Evolutionary conservation across 2,797 vertebrate species (phyloP), one percentile per base, ranked within the genome.

Genomic region (Sandelia bainsii): DNA sequence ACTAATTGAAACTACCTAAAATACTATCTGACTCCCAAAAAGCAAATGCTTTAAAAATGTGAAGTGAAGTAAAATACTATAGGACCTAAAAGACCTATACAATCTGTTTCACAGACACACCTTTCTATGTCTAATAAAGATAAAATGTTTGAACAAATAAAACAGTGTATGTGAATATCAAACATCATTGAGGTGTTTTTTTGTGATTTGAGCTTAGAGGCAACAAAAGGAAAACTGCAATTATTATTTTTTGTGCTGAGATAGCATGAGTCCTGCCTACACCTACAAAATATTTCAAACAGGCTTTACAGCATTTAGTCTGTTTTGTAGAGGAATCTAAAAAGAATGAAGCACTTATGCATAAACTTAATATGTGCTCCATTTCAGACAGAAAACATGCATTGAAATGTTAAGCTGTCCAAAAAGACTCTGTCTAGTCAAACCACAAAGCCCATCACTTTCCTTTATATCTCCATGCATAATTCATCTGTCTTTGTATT

Each of bases 401-500:
- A 84, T 83, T 85, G 66, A 80, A 75, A 84, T 79, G 72, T 84
- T 80, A 82, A 89, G 66, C 75, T 83, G 83, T 77, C 34, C 66
- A 75, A 62, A 72, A 81, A 80, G 57, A 74, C 72, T 65, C 62
- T 68, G 58, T 75, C 70, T 79, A 32, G 58, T 81, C 14, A 14
- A 62, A 75, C 50, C 73, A 81, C 79, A 85, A 81, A 89, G 56
- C 71, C 83, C 50, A 76, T 90, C 74, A 74, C 75, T 87, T 81
- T 75, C 50, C 52, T 79, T 82, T 81, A 82, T 73, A 78, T 88
- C 80, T 48, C 44, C 58, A 81, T 92, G 86, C 91, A 93, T 92
- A 89, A 93, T 93, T 93, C 85, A 93, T 89, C 58, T 37, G 54
- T 79, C 76, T 88, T 85, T 89, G 84, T 91, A 91, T 93, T 91